Evolutionary conservation across 2,113 vertebrate genomes (phyloP).

Genomic region (Micronycteris hirsuta): DNA sequence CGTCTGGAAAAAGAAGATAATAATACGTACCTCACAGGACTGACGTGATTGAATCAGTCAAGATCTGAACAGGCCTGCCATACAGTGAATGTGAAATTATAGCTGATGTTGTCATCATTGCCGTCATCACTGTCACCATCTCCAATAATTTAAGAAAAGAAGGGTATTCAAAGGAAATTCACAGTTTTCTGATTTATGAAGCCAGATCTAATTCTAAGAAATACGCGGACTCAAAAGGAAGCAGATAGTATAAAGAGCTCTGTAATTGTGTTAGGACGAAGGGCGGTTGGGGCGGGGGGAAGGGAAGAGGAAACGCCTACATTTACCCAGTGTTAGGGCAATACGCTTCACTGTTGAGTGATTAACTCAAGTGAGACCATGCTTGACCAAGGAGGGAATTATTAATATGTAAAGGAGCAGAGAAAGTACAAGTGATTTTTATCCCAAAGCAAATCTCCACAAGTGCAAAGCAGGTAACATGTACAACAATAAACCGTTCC

Average conservation of each 20-base stretch:
- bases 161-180: neutral
- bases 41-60: neutral
- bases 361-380: neutral
- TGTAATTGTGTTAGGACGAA: neutral
- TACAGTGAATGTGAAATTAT: neutral
- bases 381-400: neutral
- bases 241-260: neutral
- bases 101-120: neutral
- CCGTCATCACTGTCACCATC: neutral
- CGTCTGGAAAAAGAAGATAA: neutral
- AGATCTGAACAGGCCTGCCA: neutral
- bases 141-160: neutral
- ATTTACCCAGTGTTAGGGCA: neutral
- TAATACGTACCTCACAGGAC: neutral
- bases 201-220: neutral
- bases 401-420: neutral
- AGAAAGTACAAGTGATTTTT: neutral
- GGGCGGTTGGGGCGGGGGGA: neutral
- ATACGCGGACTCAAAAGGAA: neutral
- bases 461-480: neutral
- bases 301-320: neutral
- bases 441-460: slow-evolving; percentile 6
- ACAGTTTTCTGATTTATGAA: slow-evolving; percentile 20
- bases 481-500: neutral
- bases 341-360: neutral